Evolutionary conservation across 2,113 vertebrate genomes (phyloP), one percentile per base, ranked within the genome.

Genomic region (Thamnophis sirtalis): DNA sequence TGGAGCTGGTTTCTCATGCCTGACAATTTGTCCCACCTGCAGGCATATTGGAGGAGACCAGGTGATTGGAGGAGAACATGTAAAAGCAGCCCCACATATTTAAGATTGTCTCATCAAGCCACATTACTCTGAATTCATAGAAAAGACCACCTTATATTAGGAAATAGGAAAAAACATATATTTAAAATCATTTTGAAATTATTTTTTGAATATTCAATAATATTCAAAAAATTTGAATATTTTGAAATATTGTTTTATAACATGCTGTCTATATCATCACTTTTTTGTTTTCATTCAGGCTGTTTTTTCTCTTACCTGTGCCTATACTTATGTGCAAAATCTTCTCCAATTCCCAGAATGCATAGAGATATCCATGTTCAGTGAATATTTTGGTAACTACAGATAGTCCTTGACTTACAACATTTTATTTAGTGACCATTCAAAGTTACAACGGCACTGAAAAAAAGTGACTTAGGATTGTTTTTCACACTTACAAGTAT

Each of bases 1-100:
- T 68, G 11, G 1, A n/a, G 1, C 60, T 68, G 28, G 10, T n/a
- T 4, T 68, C n/a, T 68, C 10, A 68, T n/a, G 28, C 28, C 60
- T 68, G 60, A 68, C 60, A 68, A n/a, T 68, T n/a, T 38, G n/a
- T 38, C 68, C n/a, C 15, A 73, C n/a, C 15, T 73, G n/a, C n/a
- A 19, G 68, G n/a, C 5, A 38, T 73, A 33, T 19, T 73, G n/a
- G n/a, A 38, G n/a, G 68, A 73, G 11, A 68, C 0, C 63, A 60
- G 3, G 24, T 60, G 58, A 60, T 26, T 60, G 24, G 58, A 60
- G 58, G 58, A 60, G 0, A 63, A 26, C 26, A 73, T 3, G n/a
- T 7, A 15, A 73, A 73, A 22, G 22, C 84, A 86, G 10, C 92
- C 22, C 91, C 90, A 90, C 93, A 94, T 93, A 48, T 85, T 94